phyloP scores from a whole-genome alignment of 2,797 vertebrate species.

The Brachymystax lenok region DNA sequence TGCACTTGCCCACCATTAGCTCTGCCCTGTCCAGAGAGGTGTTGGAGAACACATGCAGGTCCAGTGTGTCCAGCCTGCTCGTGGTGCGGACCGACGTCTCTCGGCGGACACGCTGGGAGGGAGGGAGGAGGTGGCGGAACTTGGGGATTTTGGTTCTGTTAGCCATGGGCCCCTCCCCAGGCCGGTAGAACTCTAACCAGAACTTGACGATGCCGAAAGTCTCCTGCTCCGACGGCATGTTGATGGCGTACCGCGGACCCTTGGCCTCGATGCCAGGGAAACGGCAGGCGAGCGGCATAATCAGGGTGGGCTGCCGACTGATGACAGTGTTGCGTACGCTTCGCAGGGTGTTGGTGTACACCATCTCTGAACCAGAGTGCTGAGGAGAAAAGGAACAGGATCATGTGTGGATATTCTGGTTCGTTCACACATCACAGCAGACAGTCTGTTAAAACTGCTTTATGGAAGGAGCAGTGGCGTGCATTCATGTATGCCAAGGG shows the following conservation, averaged over 20 bases:
- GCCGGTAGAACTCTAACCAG: slow-evolving; percentile 53
- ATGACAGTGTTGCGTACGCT: slow-evolving; percentile 52
- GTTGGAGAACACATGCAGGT: slow-evolving; percentile 67
- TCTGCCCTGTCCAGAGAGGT: slow-evolving; percentile 39
- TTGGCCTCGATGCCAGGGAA: slow-evolving; percentile 39
- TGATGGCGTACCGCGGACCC: slow-evolving; percentile 22
- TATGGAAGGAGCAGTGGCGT: background rate
- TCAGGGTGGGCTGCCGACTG: slow-evolving; percentile 56
- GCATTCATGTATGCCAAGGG: background rate
- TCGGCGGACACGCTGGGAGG: slow-evolving; percentile 12
- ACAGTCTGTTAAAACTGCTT: background rate
- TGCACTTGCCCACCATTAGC: slow-evolving; percentile 59
- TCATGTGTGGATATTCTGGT: background rate
- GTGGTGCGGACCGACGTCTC: background rate
- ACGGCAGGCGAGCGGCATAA: slow-evolving; percentile 71
- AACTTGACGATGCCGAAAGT: slow-evolving; percentile 50
- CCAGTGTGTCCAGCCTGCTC: slow-evolving; percentile 38
- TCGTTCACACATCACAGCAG: background rate
- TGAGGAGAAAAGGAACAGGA: slow-evolving; percentile 30
- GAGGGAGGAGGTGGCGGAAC: background rate
- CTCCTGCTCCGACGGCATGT: slow-evolving; percentile 46
- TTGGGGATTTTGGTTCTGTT: slow-evolving; percentile 7
- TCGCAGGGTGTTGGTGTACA: slow-evolving; percentile 72
- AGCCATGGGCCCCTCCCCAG: slow-evolving; percentile 57
- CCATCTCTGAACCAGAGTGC: slow-evolving; percentile 67